Conservation (phyloP, 2,113 vertebrate genomes). For the Brienomyrus brachyistius region DNA sequence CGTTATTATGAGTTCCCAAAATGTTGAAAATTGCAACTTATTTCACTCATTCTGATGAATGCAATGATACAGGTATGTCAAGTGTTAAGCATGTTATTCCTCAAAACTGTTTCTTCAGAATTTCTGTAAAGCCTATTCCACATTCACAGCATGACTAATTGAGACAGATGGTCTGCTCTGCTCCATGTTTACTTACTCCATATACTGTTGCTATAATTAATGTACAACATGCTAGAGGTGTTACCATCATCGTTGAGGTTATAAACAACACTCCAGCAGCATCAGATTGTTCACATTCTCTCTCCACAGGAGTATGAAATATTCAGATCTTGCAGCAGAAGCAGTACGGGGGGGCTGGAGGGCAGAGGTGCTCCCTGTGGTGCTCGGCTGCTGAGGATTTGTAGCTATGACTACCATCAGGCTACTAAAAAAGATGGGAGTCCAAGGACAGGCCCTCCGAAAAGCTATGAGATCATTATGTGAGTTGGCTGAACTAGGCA, state of each 20-base stretch:
- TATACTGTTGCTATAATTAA: constrained; percentile 10
- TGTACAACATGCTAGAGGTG: background rate
- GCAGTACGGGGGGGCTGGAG: background rate
- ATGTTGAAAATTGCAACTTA: background rate
- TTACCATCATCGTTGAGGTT: background rate
- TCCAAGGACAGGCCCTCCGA: background rate
- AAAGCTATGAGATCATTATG: background rate
- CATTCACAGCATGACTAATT: constrained; percentile 8
- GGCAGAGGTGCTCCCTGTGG: background rate
- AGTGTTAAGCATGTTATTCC: background rate
- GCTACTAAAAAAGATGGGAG: background rate
- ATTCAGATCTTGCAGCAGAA: background rate
- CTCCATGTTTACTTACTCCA: constrained; percentile 1
- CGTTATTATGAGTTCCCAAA: background rate
- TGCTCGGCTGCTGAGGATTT: background rate
- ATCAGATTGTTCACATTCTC: background rate
- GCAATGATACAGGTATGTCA: background rate
- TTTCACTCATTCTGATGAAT: background rate
- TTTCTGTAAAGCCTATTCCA: background rate
- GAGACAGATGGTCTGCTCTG: constrained; percentile 10
- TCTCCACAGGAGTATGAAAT: background rate
- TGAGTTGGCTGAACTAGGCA: background rate
- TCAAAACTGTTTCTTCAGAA: background rate
- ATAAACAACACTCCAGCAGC: background rate
- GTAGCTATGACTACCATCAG: background rate